These are phyloP conservation scores for Drosophila tristis DNA, from an alignment of 1,140 invertebrate genomes.

Conservation along the genomic window DNA sequence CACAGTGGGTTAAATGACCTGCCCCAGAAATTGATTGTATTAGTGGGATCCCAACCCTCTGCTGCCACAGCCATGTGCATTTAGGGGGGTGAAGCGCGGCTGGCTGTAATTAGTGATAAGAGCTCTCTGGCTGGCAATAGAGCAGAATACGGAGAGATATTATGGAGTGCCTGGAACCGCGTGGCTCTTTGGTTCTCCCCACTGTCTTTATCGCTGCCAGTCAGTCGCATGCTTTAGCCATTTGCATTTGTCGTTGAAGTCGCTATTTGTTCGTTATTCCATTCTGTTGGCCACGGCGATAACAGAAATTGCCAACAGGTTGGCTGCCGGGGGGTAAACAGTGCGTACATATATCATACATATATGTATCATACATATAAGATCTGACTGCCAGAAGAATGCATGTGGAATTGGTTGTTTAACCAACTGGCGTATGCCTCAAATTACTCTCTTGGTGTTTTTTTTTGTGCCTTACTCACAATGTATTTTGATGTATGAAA, in stretches of 20 bases:
- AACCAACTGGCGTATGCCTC: constrained; percentile 33
- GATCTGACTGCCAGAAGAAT: constrained; percentile 1
- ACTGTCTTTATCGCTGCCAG: constrained; percentile 5
- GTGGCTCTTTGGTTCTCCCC: neutral
- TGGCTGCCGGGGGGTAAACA: neutral
- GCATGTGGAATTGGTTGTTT: constrained; percentile 15
- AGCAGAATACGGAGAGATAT: too few species aligned
- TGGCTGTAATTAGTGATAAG: constrained; percentile 43
- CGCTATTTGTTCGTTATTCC: constrained; percentile 2
- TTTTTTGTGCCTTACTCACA: too few species aligned
- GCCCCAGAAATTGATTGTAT: constrained; percentile 34
- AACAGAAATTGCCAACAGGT: constrained; percentile 47
- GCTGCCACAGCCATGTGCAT: constrained; percentile 14
- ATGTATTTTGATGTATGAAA: too few species aligned
- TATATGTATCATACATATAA: neutral
- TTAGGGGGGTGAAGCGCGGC: neutral
- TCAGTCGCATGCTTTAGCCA: constrained; percentile 9
- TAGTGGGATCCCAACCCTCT: neutral
- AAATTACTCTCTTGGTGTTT: constrained; percentile 3
- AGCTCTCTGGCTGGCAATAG: neutral
- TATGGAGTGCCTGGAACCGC: neutral
- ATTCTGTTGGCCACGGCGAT: constrained; percentile 14
- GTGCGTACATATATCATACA: too few species aligned
- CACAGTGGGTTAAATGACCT: constrained; percentile 69
- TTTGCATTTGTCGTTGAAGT: constrained; percentile 42